Percentiles rank a stretch among this genome's conserved stretches.
Conservation (phyloP, 2,113 vertebrate genomes). For the Syngnathus floridae region DNA sequence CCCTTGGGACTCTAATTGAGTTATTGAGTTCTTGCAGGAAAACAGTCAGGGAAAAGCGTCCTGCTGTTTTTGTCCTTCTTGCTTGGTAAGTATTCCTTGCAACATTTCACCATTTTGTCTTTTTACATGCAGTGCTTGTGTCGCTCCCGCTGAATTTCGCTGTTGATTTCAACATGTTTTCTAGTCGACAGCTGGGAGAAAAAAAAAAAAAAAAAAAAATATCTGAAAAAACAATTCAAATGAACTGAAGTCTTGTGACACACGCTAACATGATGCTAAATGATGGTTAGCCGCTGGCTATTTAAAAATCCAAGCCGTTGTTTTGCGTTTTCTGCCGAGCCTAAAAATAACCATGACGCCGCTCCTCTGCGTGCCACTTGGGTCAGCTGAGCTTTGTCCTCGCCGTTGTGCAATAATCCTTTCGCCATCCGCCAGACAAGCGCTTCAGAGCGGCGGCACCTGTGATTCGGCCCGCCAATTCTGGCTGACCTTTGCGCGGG, state of each 20-base stretch:
- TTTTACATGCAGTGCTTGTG: background rate
- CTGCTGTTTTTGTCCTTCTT: background rate
- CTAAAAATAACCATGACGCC: slow-evolving; percentile 27
- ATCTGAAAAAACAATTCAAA: background rate
- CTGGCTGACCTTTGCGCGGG: slow-evolving; percentile 41
- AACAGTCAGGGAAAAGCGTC: background rate
- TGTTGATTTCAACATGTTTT: background rate
- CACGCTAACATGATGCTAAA: background rate
- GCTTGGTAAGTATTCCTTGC: background rate
- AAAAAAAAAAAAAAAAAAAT: no score
- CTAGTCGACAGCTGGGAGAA: background rate
- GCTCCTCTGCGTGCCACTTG: slow-evolving; percentile 16
- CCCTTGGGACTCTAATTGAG: slow-evolving; percentile 47
- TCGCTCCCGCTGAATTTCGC: no score
- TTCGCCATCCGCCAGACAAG: slow-evolving; percentile 31
- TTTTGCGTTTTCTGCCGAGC: slow-evolving; percentile 2
- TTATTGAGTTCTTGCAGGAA: slow-evolving; percentile 61
- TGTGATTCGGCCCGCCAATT: slow-evolving; percentile 41
- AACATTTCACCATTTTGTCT: background rate
- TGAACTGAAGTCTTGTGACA: no score
- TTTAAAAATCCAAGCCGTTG: background rate
- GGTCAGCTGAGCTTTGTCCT: slow-evolving; percentile 47
- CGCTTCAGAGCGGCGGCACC: slow-evolving; percentile 25
- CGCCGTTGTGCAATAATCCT: slow-evolving; percentile 34
- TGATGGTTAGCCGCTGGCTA: background rate